Percentiles rank a stretch among this genome's conserved stretches.
Evolutionary conservation across 2,797 vertebrate species (phyloP).

Genomic region (Gambusia yucatana): DNA sequence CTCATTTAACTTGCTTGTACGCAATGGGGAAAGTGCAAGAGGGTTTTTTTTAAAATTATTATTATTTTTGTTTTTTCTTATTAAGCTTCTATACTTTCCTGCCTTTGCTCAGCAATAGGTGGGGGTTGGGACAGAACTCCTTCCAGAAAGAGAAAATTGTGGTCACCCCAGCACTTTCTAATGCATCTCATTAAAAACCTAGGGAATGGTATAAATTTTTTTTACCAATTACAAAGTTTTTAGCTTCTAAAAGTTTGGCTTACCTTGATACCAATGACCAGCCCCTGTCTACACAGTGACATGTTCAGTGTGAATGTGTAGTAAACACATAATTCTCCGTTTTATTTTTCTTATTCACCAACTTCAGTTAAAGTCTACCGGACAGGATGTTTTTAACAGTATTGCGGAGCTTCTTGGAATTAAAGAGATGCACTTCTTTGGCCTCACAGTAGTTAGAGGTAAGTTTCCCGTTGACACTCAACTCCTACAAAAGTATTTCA

Average conservation of each 20-base stretch:
- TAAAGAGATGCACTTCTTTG: constrained; percentile 90
- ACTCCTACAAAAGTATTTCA: background rate
- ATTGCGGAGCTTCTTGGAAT: constrained; percentile 84
- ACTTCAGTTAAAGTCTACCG: constrained; percentile 87
- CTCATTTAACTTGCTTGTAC: background rate
- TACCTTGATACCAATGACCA: background rate
- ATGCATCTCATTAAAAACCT: background rate
- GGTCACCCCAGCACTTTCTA: background rate
- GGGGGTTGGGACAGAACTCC: background rate
- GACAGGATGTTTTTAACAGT: constrained; percentile 86
- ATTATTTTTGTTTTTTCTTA: background rate
- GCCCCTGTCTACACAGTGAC: background rate
- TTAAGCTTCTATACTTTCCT: background rate
- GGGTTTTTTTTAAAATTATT: background rate
- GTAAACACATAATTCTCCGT: background rate
- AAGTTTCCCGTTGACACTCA: constrained; percentile 60
- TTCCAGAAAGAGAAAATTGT: background rate
- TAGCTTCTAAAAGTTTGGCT: background rate
- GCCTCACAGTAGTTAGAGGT: constrained; percentile 91
- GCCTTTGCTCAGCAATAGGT: background rate
- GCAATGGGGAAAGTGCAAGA: background rate
- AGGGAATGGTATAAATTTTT: background rate
- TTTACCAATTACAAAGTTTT: background rate
- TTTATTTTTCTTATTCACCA: constrained; percentile 9
- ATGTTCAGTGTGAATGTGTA: constrained; percentile 3